A percentile compares a stretch with the other conserved stretches of the same genome.
These are phyloP conservation scores for Ectropis crepuscularia DNA, from an alignment of 2,888 invertebrate genomes.

Conservation along the genomic window DNA sequence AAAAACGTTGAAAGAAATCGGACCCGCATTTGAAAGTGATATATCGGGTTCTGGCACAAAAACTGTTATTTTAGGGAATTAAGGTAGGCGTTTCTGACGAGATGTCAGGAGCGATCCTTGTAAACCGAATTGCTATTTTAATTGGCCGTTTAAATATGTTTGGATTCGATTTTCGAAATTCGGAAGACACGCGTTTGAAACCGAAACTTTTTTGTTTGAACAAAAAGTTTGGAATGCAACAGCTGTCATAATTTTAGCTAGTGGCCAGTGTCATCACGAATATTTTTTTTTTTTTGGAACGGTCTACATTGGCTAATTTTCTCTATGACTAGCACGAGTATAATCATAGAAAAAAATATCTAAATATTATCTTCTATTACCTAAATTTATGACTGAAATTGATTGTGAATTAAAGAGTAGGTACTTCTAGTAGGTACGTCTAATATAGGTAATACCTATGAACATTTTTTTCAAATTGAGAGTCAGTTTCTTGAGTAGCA, in stretches of 20 bases:
- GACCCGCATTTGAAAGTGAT: conserved; percentile 38
- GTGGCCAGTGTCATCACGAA: conserved; percentile 37
- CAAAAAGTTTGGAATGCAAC: conserved; percentile 38
- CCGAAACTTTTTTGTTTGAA: conserved; percentile 32
- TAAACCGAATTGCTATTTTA: conserved; percentile 67
- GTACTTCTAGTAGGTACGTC: no score
- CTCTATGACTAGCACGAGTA: no score
- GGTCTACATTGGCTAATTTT: no score
- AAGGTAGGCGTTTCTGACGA: conserved; percentile 60
- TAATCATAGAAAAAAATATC: no score
- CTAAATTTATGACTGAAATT: no score
- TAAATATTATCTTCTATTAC: no score
- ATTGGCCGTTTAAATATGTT: conserved; percentile 70
- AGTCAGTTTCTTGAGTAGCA: no score
- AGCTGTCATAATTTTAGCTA: conserved; percentile 44
- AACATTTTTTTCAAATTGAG: no score
- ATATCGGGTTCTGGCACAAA: conserved; percentile 47
- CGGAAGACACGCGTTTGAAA: conserved; percentile 49
- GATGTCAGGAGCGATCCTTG: conserved; percentile 58
- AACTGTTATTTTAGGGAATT: conserved; percentile 69
- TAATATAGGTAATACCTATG: no score
- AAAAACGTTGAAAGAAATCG: conserved; percentile 38
- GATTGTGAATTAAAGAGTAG: no score
- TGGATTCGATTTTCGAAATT: conserved; percentile 62
- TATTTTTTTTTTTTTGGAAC: conserved; percentile 16